phyloP scores from a whole-genome alignment of 2,797 vertebrate species.

The Sebastes itinus region DNA sequence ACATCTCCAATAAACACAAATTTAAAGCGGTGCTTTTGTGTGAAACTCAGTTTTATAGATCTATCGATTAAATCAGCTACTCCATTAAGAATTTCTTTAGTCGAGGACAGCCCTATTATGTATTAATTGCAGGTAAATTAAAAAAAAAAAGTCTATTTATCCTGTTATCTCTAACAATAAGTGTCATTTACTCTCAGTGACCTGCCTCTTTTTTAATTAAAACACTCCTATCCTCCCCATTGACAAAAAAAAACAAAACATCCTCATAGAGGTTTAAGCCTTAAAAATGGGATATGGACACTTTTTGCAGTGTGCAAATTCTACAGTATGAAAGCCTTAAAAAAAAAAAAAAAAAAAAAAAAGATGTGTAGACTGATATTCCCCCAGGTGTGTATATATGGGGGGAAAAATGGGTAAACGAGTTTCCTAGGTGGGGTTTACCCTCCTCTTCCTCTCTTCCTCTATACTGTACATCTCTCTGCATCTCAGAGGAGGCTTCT shows the following conservation, averaged over 20 bases:
- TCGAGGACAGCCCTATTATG: fast-evolving
- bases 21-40: too few species aligned
- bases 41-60: too few species aligned
- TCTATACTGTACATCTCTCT: conserved; percentile 20
- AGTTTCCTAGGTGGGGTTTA: background rate
- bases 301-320: conserved; percentile 16
- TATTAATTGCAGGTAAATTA: background rate
- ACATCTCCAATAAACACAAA: too few species aligned
- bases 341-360: background rate
- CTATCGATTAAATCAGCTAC: too few species aligned
- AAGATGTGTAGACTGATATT: background rate
- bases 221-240: background rate
- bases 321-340: background rate
- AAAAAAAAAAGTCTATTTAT: background rate
- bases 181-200: background rate
- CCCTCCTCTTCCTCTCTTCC: background rate
- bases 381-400: background rate
- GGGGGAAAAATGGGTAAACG: background rate
- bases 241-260: fast-evolving
- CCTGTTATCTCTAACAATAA: background rate
- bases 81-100: too few species aligned
- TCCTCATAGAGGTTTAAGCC: background rate
- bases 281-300: background rate
- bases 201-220: background rate
- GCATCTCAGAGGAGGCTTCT: conserved; percentile 67